Base-by-base conservation (phyloP, 2,113 vertebrate species). In the Chascanopsetta lugubris region DNA sequence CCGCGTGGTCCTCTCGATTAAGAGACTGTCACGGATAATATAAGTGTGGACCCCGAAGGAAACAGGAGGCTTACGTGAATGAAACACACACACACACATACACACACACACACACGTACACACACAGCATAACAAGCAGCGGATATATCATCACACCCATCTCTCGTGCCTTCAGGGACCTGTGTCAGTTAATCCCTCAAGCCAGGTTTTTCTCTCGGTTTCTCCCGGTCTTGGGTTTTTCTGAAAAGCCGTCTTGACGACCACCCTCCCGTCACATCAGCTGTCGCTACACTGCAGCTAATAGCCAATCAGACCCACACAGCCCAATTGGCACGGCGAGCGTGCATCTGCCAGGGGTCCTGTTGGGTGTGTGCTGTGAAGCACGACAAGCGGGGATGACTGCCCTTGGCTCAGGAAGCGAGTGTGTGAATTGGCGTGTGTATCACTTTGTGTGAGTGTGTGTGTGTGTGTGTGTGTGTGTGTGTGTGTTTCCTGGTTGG, bases 281-380 rank as follows among this genome's bases (percentile, higher is more conserved):
- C 87, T 86, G 85, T 86, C 78, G 75, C 80, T 69, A 45, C 62
- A 73, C 88, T 43, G 84, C 66, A 61, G 84, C 84, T 90, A 89
- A 88, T 89, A 85, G 85, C 80, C 87, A 89, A 93, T 91, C 84
- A 91, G 88, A 80, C 88, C 71, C 22, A 26, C 22, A 26, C 72
- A 70, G 85, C 78, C 85, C 87, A 80, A 82, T 77, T 82, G 88
- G 76, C 87, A 78, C 65, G 30, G 30, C n/a, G 59, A 66, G 61
- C 30, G 45, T 49, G 30, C 42, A 78, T 75, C 68, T 75, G 81
- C 73, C 24, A 27, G 34, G 1, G 5, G 62, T 73, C 89, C 76
- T 69, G 86, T 87, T 85, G 85, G 78, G 77, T 83, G 67, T 76
- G 75, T 51, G 36, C 62, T 27, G 53, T 68, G 83, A 79, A 72